Evolutionary conservation across 2,113 vertebrate genomes (phyloP).

Genomic region (Sphyrna mokarran): DNA sequence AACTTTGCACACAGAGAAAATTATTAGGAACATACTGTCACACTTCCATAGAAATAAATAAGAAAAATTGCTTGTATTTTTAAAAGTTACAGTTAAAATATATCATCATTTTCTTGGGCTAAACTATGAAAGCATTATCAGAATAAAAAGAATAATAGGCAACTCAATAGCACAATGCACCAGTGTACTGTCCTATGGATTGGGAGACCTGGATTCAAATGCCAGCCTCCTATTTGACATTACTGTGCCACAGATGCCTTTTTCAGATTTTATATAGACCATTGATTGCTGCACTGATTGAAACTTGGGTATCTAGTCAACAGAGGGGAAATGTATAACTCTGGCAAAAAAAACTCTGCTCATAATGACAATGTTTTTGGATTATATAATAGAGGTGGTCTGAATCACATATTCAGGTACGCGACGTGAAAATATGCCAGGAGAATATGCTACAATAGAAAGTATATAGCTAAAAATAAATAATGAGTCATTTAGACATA

Average conservation of each 20-base stretch:
- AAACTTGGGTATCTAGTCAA: background rate
- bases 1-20: background rate
- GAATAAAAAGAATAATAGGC: background rate
- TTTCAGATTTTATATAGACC: background rate
- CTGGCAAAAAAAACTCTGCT: background rate
- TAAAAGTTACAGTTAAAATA: background rate
- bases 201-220: background rate
- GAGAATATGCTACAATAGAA: background rate
- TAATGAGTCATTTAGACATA: background rate
- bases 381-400: background rate
- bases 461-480: background rate
- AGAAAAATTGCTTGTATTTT: background rate
- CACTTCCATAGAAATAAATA: background rate
- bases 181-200: background rate
- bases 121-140: background rate
- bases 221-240: background rate
- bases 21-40: background rate
- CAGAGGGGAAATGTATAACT: background rate
- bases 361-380: background rate
- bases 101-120: background rate
- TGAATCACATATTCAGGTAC: background rate
- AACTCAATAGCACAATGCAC: background rate
- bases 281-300: background rate
- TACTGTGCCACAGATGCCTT: conserved; percentile 13
- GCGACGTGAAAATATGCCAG: background rate